Evolutionary conservation across 2,888 invertebrate genomes (phyloP).

Genomic region (Autographa gamma): DNA sequence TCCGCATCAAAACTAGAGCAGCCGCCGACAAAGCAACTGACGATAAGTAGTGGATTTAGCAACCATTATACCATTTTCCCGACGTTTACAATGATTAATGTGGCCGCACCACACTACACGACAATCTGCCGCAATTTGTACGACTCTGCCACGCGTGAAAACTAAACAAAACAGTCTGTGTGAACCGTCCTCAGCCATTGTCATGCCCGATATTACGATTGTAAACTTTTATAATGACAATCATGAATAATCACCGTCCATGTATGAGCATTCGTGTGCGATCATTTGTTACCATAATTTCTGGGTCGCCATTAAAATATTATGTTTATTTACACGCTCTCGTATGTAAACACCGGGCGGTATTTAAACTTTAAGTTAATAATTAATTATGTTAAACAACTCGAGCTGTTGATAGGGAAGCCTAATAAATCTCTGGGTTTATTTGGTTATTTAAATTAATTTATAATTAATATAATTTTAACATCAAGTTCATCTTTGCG

Average conservation of each 20-base stretch:
- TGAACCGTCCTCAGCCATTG: constrained; percentile 57
- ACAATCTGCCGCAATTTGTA: constrained; percentile 62
- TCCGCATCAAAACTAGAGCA: constrained; percentile 63
- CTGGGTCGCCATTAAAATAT: constrained; percentile 35
- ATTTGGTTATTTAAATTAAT: constrained; percentile 21
- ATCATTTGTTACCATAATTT: constrained; percentile 47
- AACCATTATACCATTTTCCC: constrained; percentile 75
- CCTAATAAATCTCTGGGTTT: constrained; percentile 38
- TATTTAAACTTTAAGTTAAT: constrained; percentile 26
- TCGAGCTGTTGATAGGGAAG: constrained; percentile 37
- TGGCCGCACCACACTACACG: constrained; percentile 51
- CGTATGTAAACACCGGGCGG: constrained; percentile 24
- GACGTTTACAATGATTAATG: constrained; percentile 80
- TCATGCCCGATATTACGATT: constrained; percentile 51
- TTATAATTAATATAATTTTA: constrained; percentile 10
- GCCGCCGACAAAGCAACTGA: constrained; percentile 61
- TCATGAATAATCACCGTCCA: constrained; percentile 48
- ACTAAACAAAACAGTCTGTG: constrained; percentile 61
- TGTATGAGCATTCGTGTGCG: constrained; percentile 31
- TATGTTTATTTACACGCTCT: constrained; percentile 41
- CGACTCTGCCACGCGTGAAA: constrained; percentile 60
- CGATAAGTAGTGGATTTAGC: constrained; percentile 82
- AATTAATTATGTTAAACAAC: constrained; percentile 23
- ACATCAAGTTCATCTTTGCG: constrained; percentile 3
- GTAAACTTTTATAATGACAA: constrained; percentile 56